phyloP scores from a whole-genome alignment of 2,797 vertebrate species.

The Chelmon rostratus region DNA sequence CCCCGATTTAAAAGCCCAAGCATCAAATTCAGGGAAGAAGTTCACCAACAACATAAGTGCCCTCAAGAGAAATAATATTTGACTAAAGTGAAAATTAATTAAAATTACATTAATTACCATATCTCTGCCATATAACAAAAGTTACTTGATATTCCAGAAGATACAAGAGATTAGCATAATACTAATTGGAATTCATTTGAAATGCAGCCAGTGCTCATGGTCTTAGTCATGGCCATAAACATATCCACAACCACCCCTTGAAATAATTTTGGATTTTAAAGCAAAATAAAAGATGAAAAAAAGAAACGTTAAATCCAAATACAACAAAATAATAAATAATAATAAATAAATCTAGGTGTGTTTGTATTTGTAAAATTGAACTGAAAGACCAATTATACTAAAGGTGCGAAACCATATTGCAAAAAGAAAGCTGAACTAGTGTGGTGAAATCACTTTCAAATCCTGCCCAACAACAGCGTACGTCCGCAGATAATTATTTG shows the following conservation, averaged over 20 bases:
- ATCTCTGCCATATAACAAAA: not conserved
- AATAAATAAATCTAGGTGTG: too few relatives aligned
- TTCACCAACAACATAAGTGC: not conserved
- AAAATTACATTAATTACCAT: not conserved
- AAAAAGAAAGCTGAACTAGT: not conserved
- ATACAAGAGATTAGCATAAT: constrained; percentile 15
- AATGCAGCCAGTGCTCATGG: not conserved
- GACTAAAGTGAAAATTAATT: constrained; percentile 3
- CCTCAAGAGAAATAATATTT: constrained; percentile 1
- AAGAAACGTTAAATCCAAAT: not conserved
- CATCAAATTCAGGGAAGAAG: not conserved
- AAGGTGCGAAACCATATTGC: not conserved
- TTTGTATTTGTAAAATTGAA: not conserved
- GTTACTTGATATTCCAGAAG: not conserved
- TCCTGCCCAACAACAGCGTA: not conserved
- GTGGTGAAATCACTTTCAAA: not conserved
- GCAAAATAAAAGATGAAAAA: not conserved
- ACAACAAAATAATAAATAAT: not conserved
- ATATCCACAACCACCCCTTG: constrained; percentile 13
- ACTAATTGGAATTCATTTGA: constrained; percentile 9
- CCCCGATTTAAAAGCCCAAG: not conserved
- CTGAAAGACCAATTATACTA: not conserved
- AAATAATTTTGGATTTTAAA: constrained; percentile 20
- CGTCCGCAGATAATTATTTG: not conserved
- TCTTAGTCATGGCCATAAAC: constrained; percentile 12